Conservation (phyloP, 2,797 vertebrate species). For the Sphenodon punctatus region DNA sequence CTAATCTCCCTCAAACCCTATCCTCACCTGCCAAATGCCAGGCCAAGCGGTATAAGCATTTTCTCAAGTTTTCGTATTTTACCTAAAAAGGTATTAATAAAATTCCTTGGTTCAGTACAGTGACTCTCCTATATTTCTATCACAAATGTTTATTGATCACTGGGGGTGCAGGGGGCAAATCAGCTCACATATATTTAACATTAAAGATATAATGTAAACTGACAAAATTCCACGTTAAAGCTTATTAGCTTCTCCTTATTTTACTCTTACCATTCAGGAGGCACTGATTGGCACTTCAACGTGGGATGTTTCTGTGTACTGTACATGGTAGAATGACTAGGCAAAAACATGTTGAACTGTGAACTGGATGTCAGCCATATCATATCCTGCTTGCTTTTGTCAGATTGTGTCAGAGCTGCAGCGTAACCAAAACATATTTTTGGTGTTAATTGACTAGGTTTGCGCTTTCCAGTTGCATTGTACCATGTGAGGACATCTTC, state of each 20-base stretch:
- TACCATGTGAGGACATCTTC: not conserved
- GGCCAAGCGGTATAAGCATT: constrained; percentile 27
- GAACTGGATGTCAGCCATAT: not conserved
- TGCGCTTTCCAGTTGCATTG: constrained; percentile 14
- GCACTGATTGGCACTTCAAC: not conserved
- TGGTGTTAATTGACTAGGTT: not conserved
- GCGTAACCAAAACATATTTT: not conserved
- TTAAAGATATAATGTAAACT: constrained; percentile 23
- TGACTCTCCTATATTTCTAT: not conserved
- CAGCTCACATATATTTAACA: not conserved
- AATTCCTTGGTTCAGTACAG: not conserved
- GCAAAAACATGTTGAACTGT: not conserved
- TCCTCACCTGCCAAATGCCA: too few species aligned
- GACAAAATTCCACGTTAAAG: not conserved
- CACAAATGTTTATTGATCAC: not conserved
- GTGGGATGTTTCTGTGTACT: not conserved
- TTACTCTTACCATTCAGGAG: not conserved
- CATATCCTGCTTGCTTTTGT: constrained; percentile 8
- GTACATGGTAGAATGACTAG: not conserved
- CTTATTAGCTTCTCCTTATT: not conserved
- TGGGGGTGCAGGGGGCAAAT: not conserved
- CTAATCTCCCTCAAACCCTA: too few species aligned
- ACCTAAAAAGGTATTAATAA: not conserved
- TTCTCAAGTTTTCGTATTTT: not conserved
- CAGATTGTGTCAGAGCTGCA: not conserved